Conservation (phyloP, 2,888 invertebrate species). For the Apamea monoglypha region DNA sequence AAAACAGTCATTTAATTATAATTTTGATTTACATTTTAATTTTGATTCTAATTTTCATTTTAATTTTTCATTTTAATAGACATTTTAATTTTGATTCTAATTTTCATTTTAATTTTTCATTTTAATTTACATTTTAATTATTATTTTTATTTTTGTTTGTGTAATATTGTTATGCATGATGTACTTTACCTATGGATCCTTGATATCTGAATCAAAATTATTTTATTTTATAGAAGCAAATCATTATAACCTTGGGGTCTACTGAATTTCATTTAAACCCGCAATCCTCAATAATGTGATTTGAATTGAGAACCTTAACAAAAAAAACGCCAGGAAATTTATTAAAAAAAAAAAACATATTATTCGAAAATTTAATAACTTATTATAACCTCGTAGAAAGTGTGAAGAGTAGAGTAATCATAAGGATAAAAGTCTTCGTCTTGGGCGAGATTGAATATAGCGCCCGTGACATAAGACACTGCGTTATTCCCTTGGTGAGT, state of each 20-base stretch:
- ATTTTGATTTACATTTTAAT: too few relatives aligned
- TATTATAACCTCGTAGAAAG: background rate
- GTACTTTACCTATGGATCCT: too few relatives aligned
- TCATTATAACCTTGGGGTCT: background rate
- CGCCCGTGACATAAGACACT: background rate
- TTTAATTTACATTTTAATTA: too few relatives aligned
- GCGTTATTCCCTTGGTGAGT: background rate
- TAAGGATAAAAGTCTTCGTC: background rate
- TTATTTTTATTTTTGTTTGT: too few relatives aligned
- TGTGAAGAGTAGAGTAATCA: background rate
- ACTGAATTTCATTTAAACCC: background rate
- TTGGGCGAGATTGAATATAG: background rate
- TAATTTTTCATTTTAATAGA: too few relatives aligned
- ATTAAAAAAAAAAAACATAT: background rate
- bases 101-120: too few relatives aligned
- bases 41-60: too few relatives aligned
- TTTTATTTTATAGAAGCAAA: too few relatives aligned
- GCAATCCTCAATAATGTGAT: background rate
- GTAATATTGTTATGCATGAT: too few relatives aligned
- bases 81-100: too few relatives aligned
- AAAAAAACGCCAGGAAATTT: background rate
- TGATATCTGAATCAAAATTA: too few relatives aligned
- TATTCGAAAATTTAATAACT: background rate
- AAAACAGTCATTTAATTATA: too few relatives aligned
- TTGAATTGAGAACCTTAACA: background rate